Conservation (phyloP, 2,888 invertebrate species). For the Neocrepidodera transversa region DNA sequence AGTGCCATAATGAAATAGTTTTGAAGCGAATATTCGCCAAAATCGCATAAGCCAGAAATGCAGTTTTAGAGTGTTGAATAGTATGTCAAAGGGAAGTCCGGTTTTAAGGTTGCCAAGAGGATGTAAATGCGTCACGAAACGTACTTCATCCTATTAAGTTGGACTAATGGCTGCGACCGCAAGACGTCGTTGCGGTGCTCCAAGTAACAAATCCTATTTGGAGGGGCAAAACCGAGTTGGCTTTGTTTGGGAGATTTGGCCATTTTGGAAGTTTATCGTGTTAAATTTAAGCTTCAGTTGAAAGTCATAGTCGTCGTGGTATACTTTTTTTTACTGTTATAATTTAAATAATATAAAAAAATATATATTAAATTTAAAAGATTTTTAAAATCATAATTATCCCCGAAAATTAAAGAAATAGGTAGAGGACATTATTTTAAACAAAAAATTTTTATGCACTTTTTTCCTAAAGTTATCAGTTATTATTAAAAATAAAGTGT, state of each 20-base stretch:
- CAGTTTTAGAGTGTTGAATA: not conserved
- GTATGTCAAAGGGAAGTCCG: constrained; percentile 5
- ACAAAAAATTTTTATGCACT: too few relatives aligned
- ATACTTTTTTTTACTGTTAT: too few relatives aligned
- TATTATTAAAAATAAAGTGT: too few relatives aligned
- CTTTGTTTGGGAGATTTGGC: constrained; percentile 19
- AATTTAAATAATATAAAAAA: too few relatives aligned
- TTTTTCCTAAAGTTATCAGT: too few relatives aligned
- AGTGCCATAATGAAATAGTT: not conserved
- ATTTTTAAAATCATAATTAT: too few relatives aligned
- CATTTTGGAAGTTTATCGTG: constrained; percentile 15
- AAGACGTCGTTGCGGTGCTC: constrained; percentile 21
- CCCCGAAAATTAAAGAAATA: too few relatives aligned
- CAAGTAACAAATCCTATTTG: constrained; percentile 12
- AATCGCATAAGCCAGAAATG: not conserved
- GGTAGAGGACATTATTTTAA: too few relatives aligned
- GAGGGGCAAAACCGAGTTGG: constrained; percentile 1
- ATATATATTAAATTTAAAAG: too few relatives aligned
- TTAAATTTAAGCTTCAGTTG: not conserved
- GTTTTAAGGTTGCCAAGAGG: constrained; percentile 6
- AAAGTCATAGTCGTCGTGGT: not conserved
- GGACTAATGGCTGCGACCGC: constrained; percentile 13
- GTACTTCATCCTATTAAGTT: constrained; percentile 16
- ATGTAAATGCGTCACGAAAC: constrained; percentile 18
- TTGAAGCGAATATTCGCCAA: not conserved